Evolutionary conservation across 2,797 vertebrate genomes (phyloP), one percentile per base, ranked within the genome.

Genomic region (Sebastes paucispinis): DNA sequence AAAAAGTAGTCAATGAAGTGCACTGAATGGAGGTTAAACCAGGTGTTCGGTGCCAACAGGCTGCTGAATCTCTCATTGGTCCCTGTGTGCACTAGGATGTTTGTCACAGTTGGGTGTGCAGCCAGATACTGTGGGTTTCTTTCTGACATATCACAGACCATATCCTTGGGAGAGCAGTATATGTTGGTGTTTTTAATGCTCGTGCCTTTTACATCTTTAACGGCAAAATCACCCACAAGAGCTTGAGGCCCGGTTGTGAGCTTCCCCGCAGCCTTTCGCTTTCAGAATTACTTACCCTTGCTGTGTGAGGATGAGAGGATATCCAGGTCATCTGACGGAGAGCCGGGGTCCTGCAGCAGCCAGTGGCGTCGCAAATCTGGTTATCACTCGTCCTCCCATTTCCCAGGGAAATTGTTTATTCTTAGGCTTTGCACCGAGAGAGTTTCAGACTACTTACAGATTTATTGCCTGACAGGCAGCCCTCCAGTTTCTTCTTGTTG

Each of bases 391-490:
- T 69, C 31, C 54, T 73, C 14, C 64, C 5, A 64, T 87, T 69
- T 77, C 63, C 67, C 9, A 12, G 50, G 70, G 50, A 81, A 75
- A 52, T 65, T 18, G 74, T 75, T 83, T 69, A 64, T 81, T 72
- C 25, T 65, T 66, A 14, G 4, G 39, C 36, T 79, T 64, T 55
- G 66, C 59, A 70, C 73, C 59, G 55, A 34, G 71, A 75, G 43
- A 69, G 5, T 47, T 67, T 31, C 68, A 66, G 54, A 20, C 67
- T 29, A 65, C 72, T 50, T 70, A 18, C 68, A 60, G 66, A 81
- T 79, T 74, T 75, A 74, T 36, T 32, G 62, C 34, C 55, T 60
- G 29, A 62, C 36, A 73, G 32, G 27, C 62, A 16, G 69, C 8
- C 4, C 43, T 64, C 59, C 13, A 57, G 22, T 29, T 77, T 73